Base-by-base conservation (phyloP, 64 coral and sea anemone species). In the Orbicella faveolata region DNA sequence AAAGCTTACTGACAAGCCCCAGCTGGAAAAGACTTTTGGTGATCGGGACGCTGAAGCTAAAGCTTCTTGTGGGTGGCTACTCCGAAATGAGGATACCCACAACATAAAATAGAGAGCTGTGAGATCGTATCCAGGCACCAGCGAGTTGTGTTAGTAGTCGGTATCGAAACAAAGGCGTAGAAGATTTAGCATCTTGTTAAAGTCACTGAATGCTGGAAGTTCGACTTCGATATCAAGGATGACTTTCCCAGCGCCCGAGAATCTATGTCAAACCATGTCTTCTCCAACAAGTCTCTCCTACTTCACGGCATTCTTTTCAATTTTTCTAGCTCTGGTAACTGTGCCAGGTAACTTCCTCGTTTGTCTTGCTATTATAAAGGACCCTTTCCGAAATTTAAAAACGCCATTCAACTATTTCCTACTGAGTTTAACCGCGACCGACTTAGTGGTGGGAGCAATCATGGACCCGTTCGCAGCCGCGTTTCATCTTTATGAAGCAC, bases 371-470 rank as follows among this genome's bases (percentile, higher is more conserved):
- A 87, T 96, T 26, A 63, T 96, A 52, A 79, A 90, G 52, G 94
- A 96, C 36, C 94, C 94, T 4, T 96, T 74, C 82, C 85, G 78
- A 23, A 88, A 96, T 12, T 87, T 96, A 6, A 88, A 91, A 75
- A 96, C 94, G 8, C 87, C 94, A 9, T 93, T 93, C n/a, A 89
- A 86, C 55, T 93, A 90, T 53, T 84, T 96, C n/a, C 55, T 95
- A 2, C 21, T 95, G 13, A 92, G 90, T 63, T 70, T 95, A 61
- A 86, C 90, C 4, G 87, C 65, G 1, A 96, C 94, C 17, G 94
- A 96, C 41, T 74, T 96, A 12, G 11, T 96, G 1, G 87, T 96
- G 9, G 90, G 94, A 9, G 53, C 53, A 35, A 16, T 96, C 36
- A 93, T 96, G 90, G 94, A 96, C 64, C 87, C 94, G 10, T 64